Conservation (phyloP, 2,113 vertebrate species). For the Choloepus hoffmanni region DNA sequence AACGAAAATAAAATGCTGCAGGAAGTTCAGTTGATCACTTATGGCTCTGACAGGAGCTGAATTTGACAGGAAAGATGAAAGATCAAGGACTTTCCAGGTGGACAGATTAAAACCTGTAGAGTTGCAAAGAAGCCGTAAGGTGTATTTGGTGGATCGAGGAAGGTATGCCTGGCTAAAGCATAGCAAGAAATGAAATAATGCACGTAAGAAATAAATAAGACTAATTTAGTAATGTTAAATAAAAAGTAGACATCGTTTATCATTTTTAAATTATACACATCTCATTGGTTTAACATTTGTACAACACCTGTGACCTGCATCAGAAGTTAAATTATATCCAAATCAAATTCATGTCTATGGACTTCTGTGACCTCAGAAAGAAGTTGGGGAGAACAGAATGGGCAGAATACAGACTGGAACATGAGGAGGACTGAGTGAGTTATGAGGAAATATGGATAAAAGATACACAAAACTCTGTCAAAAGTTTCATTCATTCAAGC, state of each 20-base stretch:
- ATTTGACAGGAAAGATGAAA: slow-evolving; percentile 22
- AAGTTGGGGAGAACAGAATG: background rate
- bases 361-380: background rate
- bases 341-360: background rate
- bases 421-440: background rate
- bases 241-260: background rate
- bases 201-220: background rate
- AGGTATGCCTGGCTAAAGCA: background rate
- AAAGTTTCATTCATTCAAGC: background rate
- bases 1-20: background rate
- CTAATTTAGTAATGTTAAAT: background rate
- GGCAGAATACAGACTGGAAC: background rate
- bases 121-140: background rate
- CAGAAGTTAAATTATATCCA: background rate
- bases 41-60: background rate
- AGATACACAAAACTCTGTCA: background rate
- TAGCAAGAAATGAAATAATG: background rate
- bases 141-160: background rate
- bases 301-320: background rate
- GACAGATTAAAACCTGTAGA: background rate
- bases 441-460: background rate
- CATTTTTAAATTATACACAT: background rate
- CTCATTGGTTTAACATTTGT: background rate
- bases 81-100: background rate
- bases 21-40: background rate